phyloP scores from a whole-genome alignment of 2,113 vertebrate species.

The Eonycteris spelaea region DNA sequence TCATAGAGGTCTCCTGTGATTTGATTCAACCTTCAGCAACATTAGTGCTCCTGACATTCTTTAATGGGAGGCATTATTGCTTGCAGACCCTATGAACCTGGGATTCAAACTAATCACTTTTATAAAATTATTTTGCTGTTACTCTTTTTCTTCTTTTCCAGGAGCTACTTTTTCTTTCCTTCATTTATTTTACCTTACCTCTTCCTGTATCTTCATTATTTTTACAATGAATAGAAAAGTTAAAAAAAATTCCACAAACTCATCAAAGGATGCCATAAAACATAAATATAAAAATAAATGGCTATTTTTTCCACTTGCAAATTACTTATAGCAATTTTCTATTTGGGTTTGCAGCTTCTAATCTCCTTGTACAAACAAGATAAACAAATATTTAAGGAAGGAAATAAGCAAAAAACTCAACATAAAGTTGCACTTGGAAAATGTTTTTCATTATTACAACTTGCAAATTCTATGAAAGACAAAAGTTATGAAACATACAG shows the following conservation, averaged over 20 bases:
- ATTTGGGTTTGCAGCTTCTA: constrained; percentile 9
- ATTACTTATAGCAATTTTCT: constrained; percentile 5
- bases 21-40: neutral
- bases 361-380: neutral
- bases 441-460: neutral
- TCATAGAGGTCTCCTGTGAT: neutral
- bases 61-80: neutral
- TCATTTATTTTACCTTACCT: neutral
- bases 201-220: neutral
- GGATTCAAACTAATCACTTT: neutral
- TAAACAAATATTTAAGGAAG: constrained; percentile 26
- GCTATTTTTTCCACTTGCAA: neutral
- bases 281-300: neutral
- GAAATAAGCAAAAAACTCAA: neutral
- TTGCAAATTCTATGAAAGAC: neutral
- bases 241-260: neutral
- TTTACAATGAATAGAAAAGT: neutral
- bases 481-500: neutral
- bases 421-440: neutral
- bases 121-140: constrained; percentile 1
- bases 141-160: neutral
- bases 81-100: neutral
- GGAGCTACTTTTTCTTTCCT: neutral
- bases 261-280: neutral
- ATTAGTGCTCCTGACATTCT: neutral